A percentile compares a stretch with the other conserved stretches of the same genome.
These are phyloP conservation scores for Hedychridium roseum DNA, from an alignment of 2,888 invertebrate genomes.

Conservation along the genomic window DNA sequence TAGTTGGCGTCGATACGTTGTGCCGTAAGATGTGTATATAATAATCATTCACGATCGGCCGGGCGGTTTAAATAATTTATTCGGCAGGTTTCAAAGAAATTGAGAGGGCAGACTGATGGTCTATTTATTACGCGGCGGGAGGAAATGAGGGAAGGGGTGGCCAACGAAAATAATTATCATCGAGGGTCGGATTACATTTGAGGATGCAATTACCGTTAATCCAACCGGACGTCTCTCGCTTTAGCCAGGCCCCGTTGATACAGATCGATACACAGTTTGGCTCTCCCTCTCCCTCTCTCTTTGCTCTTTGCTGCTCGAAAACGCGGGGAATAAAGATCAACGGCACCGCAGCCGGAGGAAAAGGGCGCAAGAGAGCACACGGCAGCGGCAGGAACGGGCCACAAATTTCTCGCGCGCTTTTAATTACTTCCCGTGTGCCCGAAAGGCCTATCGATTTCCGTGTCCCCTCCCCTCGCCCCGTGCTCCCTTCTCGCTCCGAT, in stretches of 20 bases:
- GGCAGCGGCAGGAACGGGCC: too few relatives aligned
- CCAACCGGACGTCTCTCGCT: conserved; percentile 14
- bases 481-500: not conserved
- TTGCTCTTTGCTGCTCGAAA: too few relatives aligned
- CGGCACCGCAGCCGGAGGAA: conserved; percentile 18
- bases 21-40: too few relatives aligned
- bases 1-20: too few relatives aligned
- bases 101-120: too few relatives aligned
- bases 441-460: conserved; percentile 38
- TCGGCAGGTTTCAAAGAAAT: too few relatives aligned
- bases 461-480: conserved; percentile 5
- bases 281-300: too few relatives aligned
- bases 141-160: too few relatives aligned
- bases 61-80: too few relatives aligned
- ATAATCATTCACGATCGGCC: too few relatives aligned
- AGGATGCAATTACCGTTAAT: conserved; percentile 31
- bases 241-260: conserved; percentile 13
- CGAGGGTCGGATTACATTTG: conserved; percentile 14
- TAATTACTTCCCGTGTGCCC: conserved; percentile 37
- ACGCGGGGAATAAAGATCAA: conserved; percentile 31
- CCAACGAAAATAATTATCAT: conserved; percentile 33
- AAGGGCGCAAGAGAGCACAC: conserved; percentile 10
- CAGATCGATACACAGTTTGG: conserved; percentile 15
- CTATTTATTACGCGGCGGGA: too few relatives aligned
- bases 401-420: conserved; percentile 43